Base-by-base conservation (phyloP, 1,140 invertebrate genomes). In the Sitodiplosis mosellana region DNA sequence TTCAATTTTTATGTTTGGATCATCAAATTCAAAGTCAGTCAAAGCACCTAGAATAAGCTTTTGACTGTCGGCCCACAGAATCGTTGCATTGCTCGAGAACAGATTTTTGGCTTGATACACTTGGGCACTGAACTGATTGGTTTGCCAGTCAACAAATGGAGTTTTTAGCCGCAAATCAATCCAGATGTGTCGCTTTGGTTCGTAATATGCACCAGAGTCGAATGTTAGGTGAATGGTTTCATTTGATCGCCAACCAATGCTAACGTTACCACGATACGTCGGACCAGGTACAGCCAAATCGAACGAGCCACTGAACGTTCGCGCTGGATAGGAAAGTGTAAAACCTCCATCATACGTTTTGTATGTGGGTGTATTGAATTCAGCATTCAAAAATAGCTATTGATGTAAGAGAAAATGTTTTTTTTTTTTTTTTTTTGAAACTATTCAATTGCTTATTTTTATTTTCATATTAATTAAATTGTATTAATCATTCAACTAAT, bases 71-170 rank as follows among this genome's bases (percentile, higher is more conserved):
- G 73, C 72, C 77, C 77, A 80, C 21, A 69, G 55, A 3, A 69
- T 56, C 6, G 60, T 56, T 0, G 56, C 59, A 50, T 69, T 68
- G 4, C 58, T 50, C 19, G 59, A 50, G 5, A 64, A 52, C 22
- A 61, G 38, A 41, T 67, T 63, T 2, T 56, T 45, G 6, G 45
- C 15, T 43, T 60, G 54, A 8, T 60, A 65, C 2, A 67, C 38
- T 1, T 63, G 66, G 12, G 54, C 58, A 52, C 72, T 71, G 0
- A 85, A 63, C 17, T 73, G 75, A 17, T 79, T 83, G 34, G 72
- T 73, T 46, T 66, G 72, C 80, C 81, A 85, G n/a, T 77, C 74
- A 3, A 74, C 65, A 54, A 85, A 83, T 0, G 83, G 83, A 1
- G 81, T 84, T 1, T 72, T 60, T 10, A 85, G 53, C 48, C 77